Evolutionary conservation across 2,797 vertebrate genomes (phyloP).

Genomic region (Sebastes minor): DNA sequence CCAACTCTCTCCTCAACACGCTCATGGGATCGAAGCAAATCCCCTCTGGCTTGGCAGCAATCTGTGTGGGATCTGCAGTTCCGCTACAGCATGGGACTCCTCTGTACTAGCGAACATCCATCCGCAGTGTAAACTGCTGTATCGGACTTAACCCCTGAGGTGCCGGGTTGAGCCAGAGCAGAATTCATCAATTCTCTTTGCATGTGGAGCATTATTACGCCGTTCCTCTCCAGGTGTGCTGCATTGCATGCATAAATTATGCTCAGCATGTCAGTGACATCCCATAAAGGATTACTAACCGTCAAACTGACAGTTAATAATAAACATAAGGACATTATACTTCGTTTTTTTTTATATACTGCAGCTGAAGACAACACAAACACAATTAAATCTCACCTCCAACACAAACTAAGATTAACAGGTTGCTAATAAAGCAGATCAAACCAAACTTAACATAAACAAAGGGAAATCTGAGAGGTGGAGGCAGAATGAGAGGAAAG

Average conservation of each 20-base stretch:
- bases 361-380: conserved; percentile 12
- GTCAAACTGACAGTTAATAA: not conserved
- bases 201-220: conserved; percentile 29
- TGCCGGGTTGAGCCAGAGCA: conserved; percentile 34
- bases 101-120: conserved; percentile 81
- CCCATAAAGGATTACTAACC: not conserved
- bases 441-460: not conserved
- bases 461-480: not conserved
- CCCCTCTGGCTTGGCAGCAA: conserved; percentile 76
- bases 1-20: conserved; percentile 35
- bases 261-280: conserved; percentile 11
- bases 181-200: conserved; percentile 42
- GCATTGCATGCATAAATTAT: conserved; percentile 68
- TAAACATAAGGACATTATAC: not conserved
- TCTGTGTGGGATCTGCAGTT: conserved; percentile 83
- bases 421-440: conserved; percentile 1
- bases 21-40: conserved; percentile 69
- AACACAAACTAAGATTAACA: conserved; percentile 11
- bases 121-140: conserved; percentile 87
- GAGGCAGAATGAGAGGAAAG: conserved; percentile 3
- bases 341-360: not conserved
- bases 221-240: conserved; percentile 61
- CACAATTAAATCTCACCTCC: not conserved
- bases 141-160: conserved; percentile 81
- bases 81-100: conserved; percentile 80